A percentile compares a stretch with the other conserved stretches of the same genome.
These are phyloP conservation scores for human DNA, from an alignment of 2,113 vertebrate species.

Conservation along the genomic window GRCh38 chr6:131041001-131041500, in stretches of 20 bases:
- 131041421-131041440: not conserved
- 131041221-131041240: not conserved
- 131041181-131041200: not conserved
- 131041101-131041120: not conserved
- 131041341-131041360: not conserved
- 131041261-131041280: slow-evolving; percentile 13
- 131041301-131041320: not conserved
- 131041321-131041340: not conserved
- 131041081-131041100: not conserved
- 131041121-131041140: not conserved
- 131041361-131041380: not conserved
- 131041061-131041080: not conserved
- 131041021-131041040: not conserved
- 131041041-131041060: not conserved
- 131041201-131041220: slow-evolving; percentile 4
- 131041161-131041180: not conserved
- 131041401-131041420: not conserved
- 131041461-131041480: not conserved
- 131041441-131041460: not conserved
- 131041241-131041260: not conserved
- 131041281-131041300: not conserved
- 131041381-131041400: not conserved
- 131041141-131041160: not conserved
- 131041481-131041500: not conserved
- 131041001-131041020: not conserved